A percentile compares a stretch with the other conserved stretches of the same genome.
These are phyloP conservation scores for Neodiprion fabricii DNA, from an alignment of 1,140 invertebrate species.

Conservation along the genomic window DNA sequence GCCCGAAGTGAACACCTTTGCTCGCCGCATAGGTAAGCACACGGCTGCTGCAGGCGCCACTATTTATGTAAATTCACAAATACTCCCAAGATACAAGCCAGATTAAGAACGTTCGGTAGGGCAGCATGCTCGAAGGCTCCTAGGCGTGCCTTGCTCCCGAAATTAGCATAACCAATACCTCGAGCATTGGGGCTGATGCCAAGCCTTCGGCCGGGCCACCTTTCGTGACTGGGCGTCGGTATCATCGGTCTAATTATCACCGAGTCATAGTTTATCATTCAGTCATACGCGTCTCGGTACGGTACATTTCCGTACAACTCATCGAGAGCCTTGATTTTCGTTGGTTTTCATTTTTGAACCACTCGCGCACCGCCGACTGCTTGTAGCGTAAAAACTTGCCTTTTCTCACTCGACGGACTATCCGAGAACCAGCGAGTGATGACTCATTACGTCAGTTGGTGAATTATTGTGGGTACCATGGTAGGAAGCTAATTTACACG, in stretches of 20 bases:
- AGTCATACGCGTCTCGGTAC: background rate
- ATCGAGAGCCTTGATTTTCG: too few relatives aligned
- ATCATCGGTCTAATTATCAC: background rate
- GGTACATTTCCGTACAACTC: background rate
- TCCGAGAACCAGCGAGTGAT: too few relatives aligned
- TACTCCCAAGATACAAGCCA: background rate
- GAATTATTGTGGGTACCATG: too few relatives aligned
- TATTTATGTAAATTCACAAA: constrained; percentile 6
- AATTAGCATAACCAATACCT: constrained; percentile 2
- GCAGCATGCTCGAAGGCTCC: background rate
- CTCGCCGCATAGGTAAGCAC: background rate
- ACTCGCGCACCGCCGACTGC: too few relatives aligned
- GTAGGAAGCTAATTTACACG: too few relatives aligned
- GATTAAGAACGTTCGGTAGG: background rate
- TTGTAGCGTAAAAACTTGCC: too few relatives aligned
- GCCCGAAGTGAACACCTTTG: background rate
- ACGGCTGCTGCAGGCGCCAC: background rate
- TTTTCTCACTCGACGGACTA: too few relatives aligned
- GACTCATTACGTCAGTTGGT: too few relatives aligned
- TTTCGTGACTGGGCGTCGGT: constrained; percentile 3
- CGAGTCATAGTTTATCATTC: background rate
- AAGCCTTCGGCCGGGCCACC: background rate
- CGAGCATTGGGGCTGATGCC: background rate
- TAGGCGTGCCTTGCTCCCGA: background rate
- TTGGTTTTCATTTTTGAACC: too few relatives aligned